A percentile compares a stretch with the other conserved stretches of the same genome.
Conservation (phyloP, 2,113 vertebrate species). For the Oreochromis spilurus region DNA sequence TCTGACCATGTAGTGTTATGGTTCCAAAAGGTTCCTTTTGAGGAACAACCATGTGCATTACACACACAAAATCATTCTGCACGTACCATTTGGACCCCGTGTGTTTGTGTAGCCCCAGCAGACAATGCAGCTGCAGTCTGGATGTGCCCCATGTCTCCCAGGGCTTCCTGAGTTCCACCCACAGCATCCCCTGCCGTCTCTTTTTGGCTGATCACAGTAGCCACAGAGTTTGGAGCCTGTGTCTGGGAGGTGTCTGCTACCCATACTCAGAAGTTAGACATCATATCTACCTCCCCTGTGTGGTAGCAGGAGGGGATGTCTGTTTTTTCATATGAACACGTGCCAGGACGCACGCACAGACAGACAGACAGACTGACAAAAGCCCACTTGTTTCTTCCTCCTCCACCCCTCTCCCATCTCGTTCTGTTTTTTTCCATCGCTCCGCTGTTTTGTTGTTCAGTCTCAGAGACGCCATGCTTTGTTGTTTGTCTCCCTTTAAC, state of each 20-base stretch:
- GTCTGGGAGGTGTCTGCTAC: conserved; percentile 21
- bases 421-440: conserved; percentile 8
- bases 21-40: not conserved
- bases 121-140: not conserved
- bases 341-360: not conserved
- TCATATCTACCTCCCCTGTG: not conserved
- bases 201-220: conserved; percentile 2
- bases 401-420: conserved; percentile 19
- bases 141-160: not conserved
- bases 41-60: not conserved
- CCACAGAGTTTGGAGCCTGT: not conserved
- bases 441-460: conserved; percentile 16
- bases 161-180: conserved; percentile 8
- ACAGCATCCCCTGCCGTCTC: not conserved
- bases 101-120: not conserved
- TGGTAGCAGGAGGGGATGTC: not conserved
- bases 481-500: conserved; percentile 42
- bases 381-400: conserved; percentile 24
- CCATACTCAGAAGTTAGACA: not conserved
- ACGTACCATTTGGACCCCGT: not conserved
- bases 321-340: conserved; percentile 1
- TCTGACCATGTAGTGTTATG: not conserved
- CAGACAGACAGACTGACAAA: conserved; percentile 7
- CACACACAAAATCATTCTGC: not conserved
- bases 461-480: conserved; percentile 26